These are phyloP conservation scores for Rhyacophila brunnea DNA, from an alignment of 1,140 invertebrate genomes.

Conservation along the genomic window DNA sequence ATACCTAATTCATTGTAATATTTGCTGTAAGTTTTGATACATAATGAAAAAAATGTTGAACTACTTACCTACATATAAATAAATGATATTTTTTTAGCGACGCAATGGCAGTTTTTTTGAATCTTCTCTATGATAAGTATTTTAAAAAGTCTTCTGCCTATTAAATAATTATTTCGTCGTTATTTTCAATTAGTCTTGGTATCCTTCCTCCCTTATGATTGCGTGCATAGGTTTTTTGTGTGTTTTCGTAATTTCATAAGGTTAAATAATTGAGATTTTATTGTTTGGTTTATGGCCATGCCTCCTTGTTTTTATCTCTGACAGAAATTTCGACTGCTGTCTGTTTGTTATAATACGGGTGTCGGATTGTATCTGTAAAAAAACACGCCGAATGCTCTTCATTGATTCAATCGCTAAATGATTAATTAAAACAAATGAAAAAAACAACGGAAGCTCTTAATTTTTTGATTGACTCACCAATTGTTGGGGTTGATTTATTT, in stretches of 20 bases:
- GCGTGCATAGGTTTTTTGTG: constrained; percentile 18
- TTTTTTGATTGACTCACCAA: not conserved
- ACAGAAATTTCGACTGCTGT: not conserved
- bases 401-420: not conserved
- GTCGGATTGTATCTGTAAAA: constrained; percentile 2
- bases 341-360: constrained; percentile 10
- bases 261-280: constrained; percentile 34
- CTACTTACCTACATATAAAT: no score
- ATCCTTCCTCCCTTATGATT: constrained; percentile 1
- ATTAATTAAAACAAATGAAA: no score
- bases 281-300: constrained; percentile 29
- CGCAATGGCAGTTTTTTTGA: no score
- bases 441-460: no score
- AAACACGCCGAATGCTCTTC: not conserved
- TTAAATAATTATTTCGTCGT: no score
- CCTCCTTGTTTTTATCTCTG: constrained; percentile 20
- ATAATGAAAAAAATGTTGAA: no score
- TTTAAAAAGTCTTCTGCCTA: no score
- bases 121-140: no score
- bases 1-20: no score
- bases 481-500: constrained; percentile 10
- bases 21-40: no score
- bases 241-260: constrained; percentile 18
- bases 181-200: not conserved
- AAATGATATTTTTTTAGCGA: no score